phyloP scores from a whole-genome alignment of 2,113 vertebrate species.

The Apus apus region DNA sequence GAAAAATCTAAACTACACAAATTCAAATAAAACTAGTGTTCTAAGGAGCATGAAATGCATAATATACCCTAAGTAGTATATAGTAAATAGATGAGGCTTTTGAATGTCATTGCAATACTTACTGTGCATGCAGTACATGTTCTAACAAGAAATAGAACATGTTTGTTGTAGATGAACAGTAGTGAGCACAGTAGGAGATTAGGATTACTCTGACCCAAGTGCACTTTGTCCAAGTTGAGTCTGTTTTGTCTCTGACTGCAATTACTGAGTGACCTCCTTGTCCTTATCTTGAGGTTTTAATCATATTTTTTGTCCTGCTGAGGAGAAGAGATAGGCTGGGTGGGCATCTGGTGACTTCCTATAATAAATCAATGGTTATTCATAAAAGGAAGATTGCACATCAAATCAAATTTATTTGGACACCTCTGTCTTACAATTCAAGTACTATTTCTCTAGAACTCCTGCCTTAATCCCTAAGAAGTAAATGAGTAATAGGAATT shows the following conservation, averaged over 20 bases:
- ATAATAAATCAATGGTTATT: neutral
- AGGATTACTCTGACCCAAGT: no score
- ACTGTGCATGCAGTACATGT: neutral
- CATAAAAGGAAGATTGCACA: neutral
- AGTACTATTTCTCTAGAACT: neutral
- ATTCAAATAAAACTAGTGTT: neutral
- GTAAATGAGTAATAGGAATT: neutral
- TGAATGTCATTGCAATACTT: neutral
- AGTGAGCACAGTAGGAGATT: neutral
- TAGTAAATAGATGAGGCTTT: neutral
- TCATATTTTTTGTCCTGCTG: neutral
- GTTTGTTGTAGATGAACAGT: neutral
- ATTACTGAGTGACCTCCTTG: neutral
- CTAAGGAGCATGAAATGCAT: neutral
- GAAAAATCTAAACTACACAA: neutral
- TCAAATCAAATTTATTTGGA: neutral
- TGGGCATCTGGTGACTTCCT: neutral
- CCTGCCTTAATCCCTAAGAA: neutral
- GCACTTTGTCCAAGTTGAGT: neutral
- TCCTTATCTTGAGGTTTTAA: neutral
- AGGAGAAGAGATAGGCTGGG: neutral
- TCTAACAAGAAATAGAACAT: neutral
- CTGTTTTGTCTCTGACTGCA: neutral
- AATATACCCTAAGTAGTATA: neutral
- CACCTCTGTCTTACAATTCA: neutral